Evolutionary conservation across 2,797 vertebrate genomes (phyloP).

Genomic region (Semaprochilodus insignis): DNA sequence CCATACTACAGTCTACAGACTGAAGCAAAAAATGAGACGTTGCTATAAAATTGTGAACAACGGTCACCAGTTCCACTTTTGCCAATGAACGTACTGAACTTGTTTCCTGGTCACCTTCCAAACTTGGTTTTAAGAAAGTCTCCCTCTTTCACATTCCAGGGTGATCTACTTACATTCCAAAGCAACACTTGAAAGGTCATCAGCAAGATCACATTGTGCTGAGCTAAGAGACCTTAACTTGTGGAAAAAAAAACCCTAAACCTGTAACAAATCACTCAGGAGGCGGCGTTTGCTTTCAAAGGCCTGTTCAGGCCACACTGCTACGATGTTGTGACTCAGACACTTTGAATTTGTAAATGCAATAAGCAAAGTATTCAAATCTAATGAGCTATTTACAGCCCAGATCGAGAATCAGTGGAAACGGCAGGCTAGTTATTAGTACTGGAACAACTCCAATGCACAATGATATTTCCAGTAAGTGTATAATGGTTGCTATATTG

Average conservation of each 20-base stretch:
- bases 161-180: conserved; percentile 55
- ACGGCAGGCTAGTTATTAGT: neutral
- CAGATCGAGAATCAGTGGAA: neutral
- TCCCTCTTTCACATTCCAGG: conserved; percentile 45
- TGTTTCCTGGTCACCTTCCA: conserved; percentile 45
- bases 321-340: neutral
- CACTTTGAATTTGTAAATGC: neutral
- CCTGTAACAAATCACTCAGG: conserved; percentile 12
- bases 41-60: neutral
- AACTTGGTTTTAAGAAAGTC: conserved; percentile 41
- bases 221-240: conserved; percentile 41
- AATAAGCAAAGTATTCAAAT: neutral
- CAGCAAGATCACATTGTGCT: conserved; percentile 50
- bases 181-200: conserved; percentile 59
- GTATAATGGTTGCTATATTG: neutral
- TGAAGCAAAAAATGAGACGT: neutral
- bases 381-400: neutral
- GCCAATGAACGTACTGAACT: conserved; percentile 45
- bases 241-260: neutral
- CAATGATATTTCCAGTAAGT: neutral
- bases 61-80: neutral
- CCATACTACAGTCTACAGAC: no score
- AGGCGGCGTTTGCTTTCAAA: neutral
- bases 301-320: neutral
- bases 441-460: neutral